These are phyloP conservation scores for Xiphorhynchus elegans DNA, from an alignment of 2,113 vertebrate species.

Conservation along the genomic window DNA sequence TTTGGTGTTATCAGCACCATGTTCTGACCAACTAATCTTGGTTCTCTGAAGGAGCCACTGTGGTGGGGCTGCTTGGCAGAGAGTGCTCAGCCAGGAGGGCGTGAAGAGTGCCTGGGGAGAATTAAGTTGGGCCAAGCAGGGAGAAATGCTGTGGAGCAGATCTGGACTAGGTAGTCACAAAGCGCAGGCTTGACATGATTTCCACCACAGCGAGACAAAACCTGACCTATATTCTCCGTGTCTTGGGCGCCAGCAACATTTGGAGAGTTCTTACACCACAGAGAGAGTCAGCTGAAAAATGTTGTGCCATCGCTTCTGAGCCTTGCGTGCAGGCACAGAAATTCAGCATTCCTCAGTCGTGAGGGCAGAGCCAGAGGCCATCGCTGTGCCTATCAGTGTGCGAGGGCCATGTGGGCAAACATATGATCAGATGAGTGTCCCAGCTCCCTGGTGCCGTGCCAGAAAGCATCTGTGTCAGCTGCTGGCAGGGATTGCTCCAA, in stretches of 20 bases:
- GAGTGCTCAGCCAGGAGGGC: not conserved
- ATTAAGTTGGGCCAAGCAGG: not conserved
- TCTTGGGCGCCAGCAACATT: not conserved
- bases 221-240: not conserved
- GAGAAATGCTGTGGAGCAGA: not conserved
- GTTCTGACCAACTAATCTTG: not conserved
- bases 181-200: not conserved
- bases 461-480: slow-evolving; percentile 60
- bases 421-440: slow-evolving; percentile 34
- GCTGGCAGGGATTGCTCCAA: not conserved
- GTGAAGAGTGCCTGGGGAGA: not conserved
- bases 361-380: slow-evolving; percentile 34
- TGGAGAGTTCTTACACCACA: not conserved
- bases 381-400: not conserved
- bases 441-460: slow-evolving; percentile 24
- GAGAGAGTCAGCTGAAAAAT: not conserved
- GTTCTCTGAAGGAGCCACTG: rapidly evolving
- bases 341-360: not conserved
- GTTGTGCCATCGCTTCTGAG: not conserved
- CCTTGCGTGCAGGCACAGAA: not conserved
- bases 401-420: slow-evolving; percentile 18
- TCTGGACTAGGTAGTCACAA: not conserved
- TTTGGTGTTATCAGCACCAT: not conserved
- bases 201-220: not conserved
- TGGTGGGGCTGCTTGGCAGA: not conserved